Base-by-base conservation (phyloP, 2,888 invertebrate species). In the Agrochola macilenta region DNA sequence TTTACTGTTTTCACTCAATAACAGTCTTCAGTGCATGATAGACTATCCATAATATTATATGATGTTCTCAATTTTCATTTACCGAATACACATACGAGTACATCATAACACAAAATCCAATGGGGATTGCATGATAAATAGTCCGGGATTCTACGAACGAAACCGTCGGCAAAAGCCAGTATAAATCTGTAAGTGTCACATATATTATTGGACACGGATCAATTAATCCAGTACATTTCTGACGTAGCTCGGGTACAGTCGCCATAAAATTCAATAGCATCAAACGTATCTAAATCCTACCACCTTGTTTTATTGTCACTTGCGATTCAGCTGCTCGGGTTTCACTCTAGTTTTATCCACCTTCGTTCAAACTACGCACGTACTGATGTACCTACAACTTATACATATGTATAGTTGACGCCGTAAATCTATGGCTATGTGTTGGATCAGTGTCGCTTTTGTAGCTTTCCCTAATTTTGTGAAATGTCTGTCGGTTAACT, bases 101-200 rank as follows among this genome's bases (percentile, higher is more conserved):
- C 35, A 84, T 82, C 81, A 74, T 84, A 60, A 30, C 66, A 69
- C 8, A 63, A 54, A 65, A 60, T 69, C 65, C 54, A 52, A 75
- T 57, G 71, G 74, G 65, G 78, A 39, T 73, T 26, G 23, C 20
- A 75, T 70, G 79, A 79, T 82, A 84, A 78, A 88, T 88, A 87
- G 65, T 74, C 57, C 52, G n/a, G n/a, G n/a, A n/a, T n/a, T n/a
- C 70, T 12, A 54, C 54, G 58, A 54, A 74, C 52, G 35, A 68
- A 70, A 71, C 68, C 35, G 39, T 23, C 61, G 26, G 61, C 58
- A 74, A 58, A 80, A 63, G 66, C 69, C 46, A 72, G 73, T 79
- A 86, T 87, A 88, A 86, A 88, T 88, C 78, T 75, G 58, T 75
- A 69, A 72, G n/a, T 72, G 87, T 80, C 87, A 68, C 82, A 82